Evolutionary conservation across 2,797 vertebrate species (phyloP), one percentile per base, ranked within the genome.

Genomic region (Acomys russatus): DNA sequence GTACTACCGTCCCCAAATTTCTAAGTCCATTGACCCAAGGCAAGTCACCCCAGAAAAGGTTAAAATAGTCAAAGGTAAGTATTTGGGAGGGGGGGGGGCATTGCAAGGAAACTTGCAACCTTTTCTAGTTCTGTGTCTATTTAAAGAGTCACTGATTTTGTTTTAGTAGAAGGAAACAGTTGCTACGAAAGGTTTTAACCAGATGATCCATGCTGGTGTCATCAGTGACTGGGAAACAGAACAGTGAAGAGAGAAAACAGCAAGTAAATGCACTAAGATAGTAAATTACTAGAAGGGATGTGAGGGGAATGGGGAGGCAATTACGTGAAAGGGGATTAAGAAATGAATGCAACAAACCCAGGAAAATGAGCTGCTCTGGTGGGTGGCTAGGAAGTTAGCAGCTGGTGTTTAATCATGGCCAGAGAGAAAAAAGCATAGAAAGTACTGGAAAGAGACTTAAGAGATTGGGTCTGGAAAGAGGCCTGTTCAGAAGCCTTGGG

Each of bases 401-500:
- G 93, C 94, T 97, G 96, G 89, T 1, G 23, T 89, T 87, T 49
- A 80, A 79, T 74, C 59, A 64, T 17, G 12, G 96, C 97, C 96
- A 78, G 96, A 96, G 91, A 85, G 87, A 71, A 49, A 54, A 91
- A 80, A 84, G 64, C 76, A 71, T 25, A 84, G 71, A 80, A 84
- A 97, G 70, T 23, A 68, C 51, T 91, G 51, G 92, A 96, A 94
- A 94, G 93, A 87, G 56, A 35, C 96, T 82, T 68, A 76, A 91
- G 94, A 91, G 89, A 85, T 18, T 22, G 64, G 54, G 87, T 82
- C 91, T 49, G 79, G 88, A 96, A 70, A 91, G 20, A 92, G 89
- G 73, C 30, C 66, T 90, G 56, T 96, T 96, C 96, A 97, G 94
- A 95, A 97, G 82, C 79, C 94, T 96, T 96, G 97, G 97, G 97